phyloP scores from a whole-genome alignment of 1,140 invertebrate species.

The Caenorhabditis brenneri region DNA sequence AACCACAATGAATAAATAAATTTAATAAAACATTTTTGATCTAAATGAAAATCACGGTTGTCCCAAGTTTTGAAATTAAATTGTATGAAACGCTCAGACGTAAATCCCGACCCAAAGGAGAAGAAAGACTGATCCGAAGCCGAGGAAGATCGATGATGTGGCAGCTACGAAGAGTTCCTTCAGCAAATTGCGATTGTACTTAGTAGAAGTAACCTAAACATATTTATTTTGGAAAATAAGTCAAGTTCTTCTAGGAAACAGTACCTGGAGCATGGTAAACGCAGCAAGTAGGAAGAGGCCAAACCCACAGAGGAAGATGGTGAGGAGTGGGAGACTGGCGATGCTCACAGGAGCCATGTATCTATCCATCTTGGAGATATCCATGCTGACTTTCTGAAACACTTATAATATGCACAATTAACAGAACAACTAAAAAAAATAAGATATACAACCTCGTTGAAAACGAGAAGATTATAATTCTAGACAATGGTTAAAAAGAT shows the following conservation, averaged over 20 bases:
- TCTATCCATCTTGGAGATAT: conserved; percentile 63
- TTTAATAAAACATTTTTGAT: conserved; percentile 66
- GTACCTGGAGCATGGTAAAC: conserved; percentile 84
- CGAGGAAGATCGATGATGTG: conserved; percentile 91
- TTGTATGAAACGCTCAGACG: conserved; percentile 81
- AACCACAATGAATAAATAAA: neutral
- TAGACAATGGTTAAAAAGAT: too few species aligned
- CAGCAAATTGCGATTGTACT: conserved; percentile 85
- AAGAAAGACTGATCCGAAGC: conserved; percentile 92
- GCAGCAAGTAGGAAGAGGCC: conserved; percentile 97
- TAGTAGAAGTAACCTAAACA: conserved; percentile 84
- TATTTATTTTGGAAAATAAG: neutral
- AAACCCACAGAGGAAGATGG: conserved; percentile 86
- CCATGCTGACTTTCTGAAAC: conserved; percentile 56
- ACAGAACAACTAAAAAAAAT: neutral
- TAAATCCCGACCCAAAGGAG: conserved; percentile 95
- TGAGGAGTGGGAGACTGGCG: conserved; percentile 88
- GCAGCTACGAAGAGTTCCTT: conserved; percentile 89
- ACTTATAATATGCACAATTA: conserved; percentile 57
- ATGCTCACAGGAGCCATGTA: conserved; percentile 78
- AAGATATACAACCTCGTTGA: neutral
- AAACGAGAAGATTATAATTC: neutral
- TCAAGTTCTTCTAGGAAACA: conserved; percentile 54
- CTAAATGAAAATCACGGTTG: conserved; percentile 65
- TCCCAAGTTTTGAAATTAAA: conserved; percentile 68